These are phyloP conservation scores for Megaleporinus macrocephalus DNA, from an alignment of 2,113 vertebrate species.

Conservation along the genomic window DNA sequence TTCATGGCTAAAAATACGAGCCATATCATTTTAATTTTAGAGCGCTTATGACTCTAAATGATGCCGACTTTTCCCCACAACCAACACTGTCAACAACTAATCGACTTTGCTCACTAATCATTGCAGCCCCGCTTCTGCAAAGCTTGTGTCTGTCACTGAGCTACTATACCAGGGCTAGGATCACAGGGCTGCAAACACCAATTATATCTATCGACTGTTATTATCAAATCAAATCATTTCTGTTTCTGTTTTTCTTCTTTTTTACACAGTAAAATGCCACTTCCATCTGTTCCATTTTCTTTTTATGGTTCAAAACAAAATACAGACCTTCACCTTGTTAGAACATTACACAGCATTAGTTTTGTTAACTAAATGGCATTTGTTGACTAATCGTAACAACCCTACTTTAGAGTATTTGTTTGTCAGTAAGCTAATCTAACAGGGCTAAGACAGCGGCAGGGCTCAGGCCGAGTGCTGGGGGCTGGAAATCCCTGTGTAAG, in stretches of 20 bases:
- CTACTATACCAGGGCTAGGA: background rate
- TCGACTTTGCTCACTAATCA: background rate
- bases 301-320: too few species aligned
- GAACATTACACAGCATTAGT: background rate
- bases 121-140: background rate
- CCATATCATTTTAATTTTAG: too few species aligned
- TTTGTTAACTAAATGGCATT: background rate
- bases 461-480: slow-evolving; percentile 51
- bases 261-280: too few species aligned
- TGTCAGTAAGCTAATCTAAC: slow-evolving; percentile 37
- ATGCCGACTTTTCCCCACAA: background rate
- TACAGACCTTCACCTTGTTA: too few species aligned
- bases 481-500: slow-evolving; percentile 62
- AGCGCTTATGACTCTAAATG: background rate
- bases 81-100: background rate
- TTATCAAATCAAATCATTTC: too few species aligned
- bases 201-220: too few species aligned
- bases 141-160: background rate
- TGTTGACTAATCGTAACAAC: background rate
- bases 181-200: too few species aligned
- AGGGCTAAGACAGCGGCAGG: slow-evolving; percentile 32
- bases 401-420: slow-evolving; percentile 20
- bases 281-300: too few species aligned
- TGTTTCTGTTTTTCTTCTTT: too few species aligned
- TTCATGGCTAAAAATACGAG: too few species aligned